phyloP scores from a whole-genome alignment of 2,797 vertebrate species.

The Coccyzus lansbergi region DNA sequence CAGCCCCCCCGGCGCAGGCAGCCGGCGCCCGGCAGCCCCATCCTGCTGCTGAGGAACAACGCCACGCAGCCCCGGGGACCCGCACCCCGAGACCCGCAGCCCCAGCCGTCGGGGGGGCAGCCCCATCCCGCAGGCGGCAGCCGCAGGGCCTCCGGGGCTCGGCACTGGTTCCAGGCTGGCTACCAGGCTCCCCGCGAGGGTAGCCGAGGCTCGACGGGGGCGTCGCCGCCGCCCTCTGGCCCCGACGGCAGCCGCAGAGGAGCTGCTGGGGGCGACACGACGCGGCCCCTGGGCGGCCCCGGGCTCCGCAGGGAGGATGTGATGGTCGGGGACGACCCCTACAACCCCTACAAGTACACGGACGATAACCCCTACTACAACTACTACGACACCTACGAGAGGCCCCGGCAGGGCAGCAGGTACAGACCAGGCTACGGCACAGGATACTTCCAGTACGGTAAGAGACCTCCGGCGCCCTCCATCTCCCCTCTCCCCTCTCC shows the following conservation, averaged over 20 bases:
- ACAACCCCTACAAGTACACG: conserved; percentile 87
- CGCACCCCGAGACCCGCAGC: neutral
- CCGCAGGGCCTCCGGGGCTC: conserved; percentile 55
- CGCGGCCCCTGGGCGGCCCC: conserved; percentile 41
- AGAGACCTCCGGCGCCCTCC: conserved; percentile 50
- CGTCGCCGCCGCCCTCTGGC: conserved; percentile 7
- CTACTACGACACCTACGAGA: conserved; percentile 92
- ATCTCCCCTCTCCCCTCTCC: no score
- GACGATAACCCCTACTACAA: conserved; percentile 91
- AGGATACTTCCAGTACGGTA: conserved; percentile 92
- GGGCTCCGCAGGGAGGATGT: conserved; percentile 76
- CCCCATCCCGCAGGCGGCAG: neutral
- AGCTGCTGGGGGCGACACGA: neutral
- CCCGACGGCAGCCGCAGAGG: conserved; percentile 38
- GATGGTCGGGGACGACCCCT: conserved; percentile 89
- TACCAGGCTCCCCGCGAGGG: neutral
- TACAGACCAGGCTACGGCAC: conserved; percentile 91
- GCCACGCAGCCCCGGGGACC: conserved; percentile 37
- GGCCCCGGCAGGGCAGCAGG: conserved; percentile 81
- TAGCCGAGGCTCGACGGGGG: no score
- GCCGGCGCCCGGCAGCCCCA: conserved; percentile 70
- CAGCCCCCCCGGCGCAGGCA: conserved; percentile 81
- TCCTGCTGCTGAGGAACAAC: conserved; percentile 29
- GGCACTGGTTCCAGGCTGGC: conserved; percentile 78
- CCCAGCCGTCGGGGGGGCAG: neutral